Base-by-base conservation (phyloP, 2,113 vertebrate genomes). In the Oncorhynchus keta region DNA sequence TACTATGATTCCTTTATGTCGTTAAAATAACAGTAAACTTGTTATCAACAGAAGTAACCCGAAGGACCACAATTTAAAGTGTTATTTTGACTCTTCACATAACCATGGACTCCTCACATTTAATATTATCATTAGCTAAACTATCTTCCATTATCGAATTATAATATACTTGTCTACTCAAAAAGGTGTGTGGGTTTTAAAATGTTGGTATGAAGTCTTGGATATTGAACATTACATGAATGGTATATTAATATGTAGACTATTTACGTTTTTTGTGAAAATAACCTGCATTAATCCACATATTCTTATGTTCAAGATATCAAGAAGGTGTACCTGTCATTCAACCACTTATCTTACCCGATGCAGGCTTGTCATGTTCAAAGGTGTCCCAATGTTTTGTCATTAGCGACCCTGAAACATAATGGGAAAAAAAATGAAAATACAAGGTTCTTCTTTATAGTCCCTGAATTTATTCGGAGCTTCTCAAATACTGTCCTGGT, bases 321-420 rank as follows among this genome's bases (percentile, higher is more conserved):
- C 0, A 28, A 28, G n/a, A 55, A 18, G 11, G 16, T 28, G 51
- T n/a, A 68, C n/a, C 49, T 68, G 18, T 32, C 45, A 69, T 32
- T 18, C 14, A n/a, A 28, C 65, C 11, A 26, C 12, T 16, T 64
- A 4, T 77, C 91, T 90, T 92, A 94, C 93, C 92, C 90, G 84
- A 32, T 87, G 22, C 74, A 86, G 70, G 64, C 49, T 86, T 82
- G 74, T 89, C 91, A 93, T 92, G 70, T 75, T 89, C 82, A 83
- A 80, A 88, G 80, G 78, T 68, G 32, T 7, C 45, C 65, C 72
- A 70, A 14, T 68, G 70, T 48, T 61, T 74, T 78, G 76, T 74
- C 77, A 75, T 62, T 26, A 76, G 26, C 77, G 55, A 66, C 69
- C 20, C 68, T 69, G 51, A 75, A 22, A 49, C 70, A 72, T 70